phyloP scores from a whole-genome alignment of 2,797 vertebrate genomes.

The Denticeps clupeoides region DNA sequence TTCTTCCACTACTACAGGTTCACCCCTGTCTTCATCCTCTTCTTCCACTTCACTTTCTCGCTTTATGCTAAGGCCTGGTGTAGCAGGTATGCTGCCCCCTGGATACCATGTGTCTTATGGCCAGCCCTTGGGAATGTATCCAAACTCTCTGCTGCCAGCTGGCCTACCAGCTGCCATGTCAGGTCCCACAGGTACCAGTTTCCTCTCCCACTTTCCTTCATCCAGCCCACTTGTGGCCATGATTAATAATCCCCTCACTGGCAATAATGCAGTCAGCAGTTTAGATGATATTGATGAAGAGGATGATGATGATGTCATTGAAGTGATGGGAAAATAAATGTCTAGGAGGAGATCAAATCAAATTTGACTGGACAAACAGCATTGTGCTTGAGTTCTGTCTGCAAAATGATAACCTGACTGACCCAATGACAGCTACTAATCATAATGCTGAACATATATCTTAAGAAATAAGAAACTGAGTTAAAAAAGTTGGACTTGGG shows the following conservation, averaged over 20 bases:
- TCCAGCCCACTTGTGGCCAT: slow-evolving; percentile 40
- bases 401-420: no score
- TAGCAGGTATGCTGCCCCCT: slow-evolving; percentile 68
- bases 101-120: slow-evolving; percentile 76
- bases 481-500: slow-evolving; percentile 21
- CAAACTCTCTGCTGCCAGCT: slow-evolving; percentile 63
- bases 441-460: slow-evolving; percentile 35
- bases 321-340: slow-evolving; percentile 74
- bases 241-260: slow-evolving; percentile 36
- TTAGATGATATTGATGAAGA: slow-evolving; percentile 42
- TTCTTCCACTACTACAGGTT: slow-evolving; percentile 51
- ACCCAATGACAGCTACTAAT: slow-evolving; percentile 32
- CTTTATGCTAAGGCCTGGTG: slow-evolving; percentile 75
- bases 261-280: slow-evolving; percentile 63
- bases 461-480: slow-evolving; percentile 17
- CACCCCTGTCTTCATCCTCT: slow-evolving; percentile 54
- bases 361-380: not conserved
- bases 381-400: no score
- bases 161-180: slow-evolving; percentile 63
- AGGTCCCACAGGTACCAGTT: slow-evolving; percentile 58
- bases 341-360: not conserved
- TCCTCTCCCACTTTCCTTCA: slow-evolving; percentile 69
- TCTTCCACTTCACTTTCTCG: slow-evolving; percentile 61
- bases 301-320: slow-evolving; percentile 65
- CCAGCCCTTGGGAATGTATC: slow-evolving; percentile 78